Conservation (phyloP, 2,113 vertebrate genomes). For the Upupa epops region DNA sequence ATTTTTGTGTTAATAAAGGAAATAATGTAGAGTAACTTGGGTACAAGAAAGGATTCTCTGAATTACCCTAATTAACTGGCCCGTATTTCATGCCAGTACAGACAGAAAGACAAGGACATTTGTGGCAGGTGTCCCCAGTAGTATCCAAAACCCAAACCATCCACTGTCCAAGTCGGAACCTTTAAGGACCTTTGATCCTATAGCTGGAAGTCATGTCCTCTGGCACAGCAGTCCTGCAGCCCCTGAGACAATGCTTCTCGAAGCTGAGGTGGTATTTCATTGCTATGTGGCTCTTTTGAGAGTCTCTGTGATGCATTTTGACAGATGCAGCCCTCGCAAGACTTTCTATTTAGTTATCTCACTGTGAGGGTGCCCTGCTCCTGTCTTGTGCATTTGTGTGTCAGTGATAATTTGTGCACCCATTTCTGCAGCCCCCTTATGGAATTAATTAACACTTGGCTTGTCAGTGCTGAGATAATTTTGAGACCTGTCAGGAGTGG, state of each 20-base stretch:
- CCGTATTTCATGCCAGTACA: neutral
- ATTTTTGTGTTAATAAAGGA: neutral
- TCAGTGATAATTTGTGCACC: neutral
- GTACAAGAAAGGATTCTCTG: neutral
- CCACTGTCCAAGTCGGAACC: neutral
- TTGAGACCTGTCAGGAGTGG: neutral
- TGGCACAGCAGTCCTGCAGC: neutral
- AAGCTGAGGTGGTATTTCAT: neutral
- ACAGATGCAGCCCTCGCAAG: neutral
- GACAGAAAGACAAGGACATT: neutral
- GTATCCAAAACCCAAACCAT: neutral
- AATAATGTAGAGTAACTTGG: neutral
- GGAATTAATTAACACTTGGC: rapidly evolving
- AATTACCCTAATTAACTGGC: neutral
- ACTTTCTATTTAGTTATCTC: neutral
- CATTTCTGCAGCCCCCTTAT: neutral
- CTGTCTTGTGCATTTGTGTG: neutral
- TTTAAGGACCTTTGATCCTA: neutral
- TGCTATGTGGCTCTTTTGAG: neutral
- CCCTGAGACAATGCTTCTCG: neutral
- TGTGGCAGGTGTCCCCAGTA: neutral
- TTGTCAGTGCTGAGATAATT: neutral
- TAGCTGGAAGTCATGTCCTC: too few species aligned
- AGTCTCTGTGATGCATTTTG: neutral
- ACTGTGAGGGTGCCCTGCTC: neutral